Conservation (phyloP, 2,113 vertebrate species). For the Addax nasomaculatus region DNA sequence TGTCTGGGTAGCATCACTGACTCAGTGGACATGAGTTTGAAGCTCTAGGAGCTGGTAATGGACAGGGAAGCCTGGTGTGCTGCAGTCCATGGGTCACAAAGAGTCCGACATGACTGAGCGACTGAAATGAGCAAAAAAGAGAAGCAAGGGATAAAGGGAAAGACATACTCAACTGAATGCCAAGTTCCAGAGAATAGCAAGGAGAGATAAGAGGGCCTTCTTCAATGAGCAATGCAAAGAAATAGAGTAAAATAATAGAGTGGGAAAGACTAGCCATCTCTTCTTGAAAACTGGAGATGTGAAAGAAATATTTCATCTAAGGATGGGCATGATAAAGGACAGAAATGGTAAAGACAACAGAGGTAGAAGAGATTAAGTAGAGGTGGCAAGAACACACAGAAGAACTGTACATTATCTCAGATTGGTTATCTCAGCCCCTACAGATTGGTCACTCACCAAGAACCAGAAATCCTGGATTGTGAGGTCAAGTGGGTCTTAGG, state of each 20-base stretch:
- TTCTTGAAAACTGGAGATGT: neutral
- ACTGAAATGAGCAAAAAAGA: neutral
- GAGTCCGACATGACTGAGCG: fast-evolving
- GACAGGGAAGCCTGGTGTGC: neutral
- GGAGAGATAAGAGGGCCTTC: neutral
- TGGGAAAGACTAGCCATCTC: neutral
- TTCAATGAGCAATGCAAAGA: neutral
- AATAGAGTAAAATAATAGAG: neutral
- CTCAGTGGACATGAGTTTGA: neutral
- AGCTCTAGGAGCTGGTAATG: neutral
- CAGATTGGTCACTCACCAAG: neutral
- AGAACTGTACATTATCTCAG: neutral
- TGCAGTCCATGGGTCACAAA: neutral
- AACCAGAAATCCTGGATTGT: neutral
- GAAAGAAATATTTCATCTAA: neutral
- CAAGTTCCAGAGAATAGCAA: neutral
- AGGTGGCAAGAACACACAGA: neutral
- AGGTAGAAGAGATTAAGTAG: neutral
- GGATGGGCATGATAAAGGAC: neutral
- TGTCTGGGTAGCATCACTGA: neutral
- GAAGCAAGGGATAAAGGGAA: neutral
- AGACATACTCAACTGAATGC: neutral
- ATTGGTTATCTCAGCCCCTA: neutral
- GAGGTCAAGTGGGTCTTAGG: neutral
- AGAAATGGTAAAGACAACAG: neutral